Conservation (phyloP, 2,113 vertebrate genomes). For the Peromyscus californicus region DNA sequence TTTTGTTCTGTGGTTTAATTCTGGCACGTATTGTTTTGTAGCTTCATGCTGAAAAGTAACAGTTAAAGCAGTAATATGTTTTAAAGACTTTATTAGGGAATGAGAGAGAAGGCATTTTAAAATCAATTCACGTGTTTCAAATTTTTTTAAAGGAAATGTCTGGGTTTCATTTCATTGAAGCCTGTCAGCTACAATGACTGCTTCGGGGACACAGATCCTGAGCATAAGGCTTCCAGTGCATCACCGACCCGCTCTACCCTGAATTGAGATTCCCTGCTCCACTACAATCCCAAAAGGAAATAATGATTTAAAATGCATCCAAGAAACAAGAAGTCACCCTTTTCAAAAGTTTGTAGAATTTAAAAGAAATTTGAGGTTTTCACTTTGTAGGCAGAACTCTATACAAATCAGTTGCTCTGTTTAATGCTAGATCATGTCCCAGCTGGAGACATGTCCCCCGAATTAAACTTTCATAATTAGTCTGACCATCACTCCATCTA, state of each 20-base stretch:
- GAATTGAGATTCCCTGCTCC: neutral
- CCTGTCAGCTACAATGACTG: neutral
- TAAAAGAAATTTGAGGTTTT: neutral
- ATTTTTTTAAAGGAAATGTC: neutral
- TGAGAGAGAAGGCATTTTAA: conserved; percentile 7
- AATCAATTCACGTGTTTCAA: neutral
- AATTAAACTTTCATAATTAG: neutral
- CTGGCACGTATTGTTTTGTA: neutral
- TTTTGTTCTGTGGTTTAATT: neutral
- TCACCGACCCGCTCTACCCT: neutral
- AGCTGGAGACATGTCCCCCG: neutral
- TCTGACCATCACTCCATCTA: neutral
- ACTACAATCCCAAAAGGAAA: neutral
- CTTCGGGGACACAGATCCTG: neutral
- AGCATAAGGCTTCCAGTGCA: neutral
- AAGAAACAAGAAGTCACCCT: neutral
- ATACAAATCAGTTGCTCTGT: neutral
- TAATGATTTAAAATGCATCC: neutral
- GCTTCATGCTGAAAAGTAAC: conserved; percentile 36
- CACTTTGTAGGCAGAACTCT: neutral
- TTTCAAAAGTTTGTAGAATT: conserved; percentile 14
- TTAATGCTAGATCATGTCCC: neutral
- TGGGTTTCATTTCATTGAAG: neutral
- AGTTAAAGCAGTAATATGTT: neutral
- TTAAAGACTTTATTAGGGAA: conserved; percentile 14